phyloP scores from a whole-genome alignment of 2,113 vertebrate species.

The Xenopus laevis region DNA sequence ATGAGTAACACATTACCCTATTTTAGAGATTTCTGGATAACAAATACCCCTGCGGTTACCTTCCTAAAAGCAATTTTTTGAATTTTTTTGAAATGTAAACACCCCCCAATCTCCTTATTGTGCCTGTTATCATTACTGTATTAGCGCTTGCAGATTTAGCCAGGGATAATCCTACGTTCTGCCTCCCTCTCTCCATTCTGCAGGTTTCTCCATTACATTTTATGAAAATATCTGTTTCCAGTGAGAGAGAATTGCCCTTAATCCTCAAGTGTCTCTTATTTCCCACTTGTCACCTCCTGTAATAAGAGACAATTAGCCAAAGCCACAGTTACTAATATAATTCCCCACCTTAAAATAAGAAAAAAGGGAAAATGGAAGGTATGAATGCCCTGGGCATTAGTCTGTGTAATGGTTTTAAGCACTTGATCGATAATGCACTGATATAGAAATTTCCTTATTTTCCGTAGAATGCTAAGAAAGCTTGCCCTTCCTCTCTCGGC shows the following conservation, averaged over 20 bases:
- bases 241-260: constrained; percentile 54
- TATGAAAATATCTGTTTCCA: constrained; percentile 46
- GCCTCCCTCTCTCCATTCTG: not conserved
- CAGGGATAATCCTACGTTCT: not conserved
- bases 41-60: too few species aligned
- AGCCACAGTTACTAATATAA: constrained; percentile 60
- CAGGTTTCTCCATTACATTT: constrained; percentile 44
- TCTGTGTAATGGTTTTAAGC: constrained; percentile 72
- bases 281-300: constrained; percentile 72
- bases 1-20: too few species aligned
- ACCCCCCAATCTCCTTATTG: too few species aligned
- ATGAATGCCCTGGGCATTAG: constrained; percentile 72
- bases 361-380: constrained; percentile 48
- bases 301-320: constrained; percentile 75
- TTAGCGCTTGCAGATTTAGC: not conserved
- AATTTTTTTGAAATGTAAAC: too few species aligned
- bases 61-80: too few species aligned
- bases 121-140: too few species aligned
- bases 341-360: constrained; percentile 51
- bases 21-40: too few species aligned
- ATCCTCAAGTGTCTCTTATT: constrained; percentile 74
- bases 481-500: constrained; percentile 75
- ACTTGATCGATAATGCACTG: constrained; percentile 65
- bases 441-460: constrained; percentile 65
- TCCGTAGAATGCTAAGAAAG: constrained; percentile 56